phyloP scores from a whole-genome alignment of 2,888 invertebrate genomes.

The Emesis russula region DNA sequence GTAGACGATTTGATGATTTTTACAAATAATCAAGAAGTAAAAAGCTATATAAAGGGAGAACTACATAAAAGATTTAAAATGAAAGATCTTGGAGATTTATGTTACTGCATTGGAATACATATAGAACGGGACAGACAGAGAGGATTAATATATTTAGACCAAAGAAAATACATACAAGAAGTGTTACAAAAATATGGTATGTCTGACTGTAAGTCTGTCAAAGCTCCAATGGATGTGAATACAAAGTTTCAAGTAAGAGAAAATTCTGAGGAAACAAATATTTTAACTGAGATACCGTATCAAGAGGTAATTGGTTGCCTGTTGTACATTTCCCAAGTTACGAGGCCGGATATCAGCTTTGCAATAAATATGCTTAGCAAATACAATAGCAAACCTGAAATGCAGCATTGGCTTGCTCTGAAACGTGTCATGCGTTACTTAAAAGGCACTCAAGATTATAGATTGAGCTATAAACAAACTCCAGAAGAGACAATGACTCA shows the following conservation, averaged over 20 bases:
- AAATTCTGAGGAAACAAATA: too few relatives aligned
- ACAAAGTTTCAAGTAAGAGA: too few relatives aligned
- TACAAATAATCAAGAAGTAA: too few relatives aligned
- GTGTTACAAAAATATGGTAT: background rate
- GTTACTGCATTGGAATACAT: background rate
- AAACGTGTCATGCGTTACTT: slow-evolving; percentile 65
- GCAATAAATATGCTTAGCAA: slow-evolving; percentile 11
- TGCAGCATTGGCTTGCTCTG: slow-evolving; percentile 62
- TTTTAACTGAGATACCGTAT: too few relatives aligned
- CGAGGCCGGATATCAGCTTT: background rate
- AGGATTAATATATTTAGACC: background rate
- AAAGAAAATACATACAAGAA: background rate
- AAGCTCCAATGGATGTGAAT: background rate
- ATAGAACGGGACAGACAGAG: background rate
- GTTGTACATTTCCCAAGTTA: background rate
- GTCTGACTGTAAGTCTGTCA: background rate
- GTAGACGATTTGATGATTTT: too few relatives aligned
- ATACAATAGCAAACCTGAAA: slow-evolving; percentile 53
- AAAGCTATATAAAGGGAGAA: background rate
- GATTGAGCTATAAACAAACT: slow-evolving; percentile 29
- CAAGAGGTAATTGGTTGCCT: background rate
- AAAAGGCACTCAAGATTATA: slow-evolving; percentile 57
- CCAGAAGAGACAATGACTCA: background rate
- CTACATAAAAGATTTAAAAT: background rate
- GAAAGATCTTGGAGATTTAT: background rate